These are phyloP conservation scores for Indri indri DNA, from an alignment of 2,113 vertebrate species.

Conservation along the genomic window DNA sequence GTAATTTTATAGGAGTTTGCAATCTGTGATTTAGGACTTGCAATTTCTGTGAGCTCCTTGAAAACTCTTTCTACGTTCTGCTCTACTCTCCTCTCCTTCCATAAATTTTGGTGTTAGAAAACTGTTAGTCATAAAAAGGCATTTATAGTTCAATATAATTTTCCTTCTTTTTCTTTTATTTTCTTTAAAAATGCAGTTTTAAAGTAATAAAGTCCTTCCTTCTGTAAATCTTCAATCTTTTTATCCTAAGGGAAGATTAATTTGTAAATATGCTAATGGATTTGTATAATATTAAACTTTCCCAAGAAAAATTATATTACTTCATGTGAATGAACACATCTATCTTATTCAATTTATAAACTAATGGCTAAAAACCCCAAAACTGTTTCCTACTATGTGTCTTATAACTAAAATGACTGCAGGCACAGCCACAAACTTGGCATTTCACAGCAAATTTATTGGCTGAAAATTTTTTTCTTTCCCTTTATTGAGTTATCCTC, in stretches of 20 bases:
- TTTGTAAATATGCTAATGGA: constrained; percentile 91
- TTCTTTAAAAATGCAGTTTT: constrained; percentile 81
- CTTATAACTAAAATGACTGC: constrained; percentile 75
- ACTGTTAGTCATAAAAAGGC: constrained; percentile 84
- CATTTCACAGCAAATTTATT: constrained; percentile 62
- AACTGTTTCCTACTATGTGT: constrained; percentile 76
- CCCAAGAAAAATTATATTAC: constrained; percentile 86
- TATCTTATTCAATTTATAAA: constrained; percentile 86
- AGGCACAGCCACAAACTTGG: constrained; percentile 54
- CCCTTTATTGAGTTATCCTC: constrained; percentile 7
- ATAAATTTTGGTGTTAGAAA: constrained; percentile 83
- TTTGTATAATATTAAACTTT: constrained; percentile 88
- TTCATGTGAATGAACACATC: constrained; percentile 87
- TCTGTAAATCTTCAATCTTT: constrained; percentile 86
- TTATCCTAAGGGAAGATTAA: constrained; percentile 89
- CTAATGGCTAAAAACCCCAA: constrained; percentile 83
- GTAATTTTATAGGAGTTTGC: constrained; percentile 80
- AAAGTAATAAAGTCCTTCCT: constrained; percentile 87
- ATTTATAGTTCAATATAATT: constrained; percentile 86
- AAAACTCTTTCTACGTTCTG: constrained; percentile 51
- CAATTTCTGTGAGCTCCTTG: constrained; percentile 43
- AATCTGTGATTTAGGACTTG: constrained; percentile 60
- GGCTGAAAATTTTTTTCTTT: constrained; percentile 43
- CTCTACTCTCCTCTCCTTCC: constrained; percentile 79
- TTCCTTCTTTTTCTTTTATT: constrained; percentile 81